These are phyloP conservation scores for Julus scanicus DNA, from an alignment of 2,888 invertebrate species.

Conservation along the genomic window DNA sequence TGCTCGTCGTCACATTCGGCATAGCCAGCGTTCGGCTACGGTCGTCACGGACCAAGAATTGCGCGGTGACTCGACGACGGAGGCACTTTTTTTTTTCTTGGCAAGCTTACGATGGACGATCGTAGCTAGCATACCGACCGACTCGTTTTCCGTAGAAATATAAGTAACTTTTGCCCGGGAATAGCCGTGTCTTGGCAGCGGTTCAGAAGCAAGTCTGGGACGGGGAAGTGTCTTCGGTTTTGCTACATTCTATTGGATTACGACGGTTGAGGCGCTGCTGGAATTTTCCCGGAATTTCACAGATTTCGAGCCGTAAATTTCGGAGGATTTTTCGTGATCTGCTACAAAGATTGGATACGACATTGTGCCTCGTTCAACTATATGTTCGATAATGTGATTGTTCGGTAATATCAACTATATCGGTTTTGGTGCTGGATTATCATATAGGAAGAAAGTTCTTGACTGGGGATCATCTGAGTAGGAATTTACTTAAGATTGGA, in stretches of 20 bases:
- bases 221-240: neutral
- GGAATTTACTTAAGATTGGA: too few species aligned
- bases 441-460: too few species aligned
- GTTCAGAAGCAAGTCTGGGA: neutral
- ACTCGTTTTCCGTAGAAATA: neutral
- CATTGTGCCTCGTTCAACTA: neutral
- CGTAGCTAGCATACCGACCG: neutral
- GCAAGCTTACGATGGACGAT: neutral
- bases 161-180: neutral
- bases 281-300: neutral
- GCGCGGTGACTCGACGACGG: neutral
- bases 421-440: too few species aligned
- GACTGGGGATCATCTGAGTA: too few species aligned
- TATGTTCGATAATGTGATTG: too few species aligned
- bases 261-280: neutral
- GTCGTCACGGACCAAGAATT: neutral
- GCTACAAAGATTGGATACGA: neutral
- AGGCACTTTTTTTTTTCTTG: neutral
- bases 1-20: neutral
- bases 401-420: too few species aligned
- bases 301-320: neutral
- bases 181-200: constrained; percentile 6
- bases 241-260: neutral
- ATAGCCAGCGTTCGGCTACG: neutral
- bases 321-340: neutral